Evolutionary conservation across 2,113 vertebrate genomes (phyloP).

Genomic region (Caretta caretta): DNA sequence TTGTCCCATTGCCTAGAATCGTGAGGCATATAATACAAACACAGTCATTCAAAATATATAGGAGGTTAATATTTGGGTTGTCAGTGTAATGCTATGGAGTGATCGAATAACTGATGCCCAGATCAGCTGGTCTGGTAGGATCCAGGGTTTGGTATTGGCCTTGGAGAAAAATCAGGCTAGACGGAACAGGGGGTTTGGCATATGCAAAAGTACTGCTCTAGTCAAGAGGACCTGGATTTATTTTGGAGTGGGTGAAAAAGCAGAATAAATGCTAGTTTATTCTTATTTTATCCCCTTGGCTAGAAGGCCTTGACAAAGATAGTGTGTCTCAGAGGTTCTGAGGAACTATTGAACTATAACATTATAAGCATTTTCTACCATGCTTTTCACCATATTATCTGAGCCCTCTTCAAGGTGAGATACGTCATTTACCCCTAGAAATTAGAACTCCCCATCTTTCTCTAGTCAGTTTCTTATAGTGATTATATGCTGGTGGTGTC

Average conservation of each 20-base stretch:
- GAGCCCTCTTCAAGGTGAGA: slow-evolving; percentile 10
- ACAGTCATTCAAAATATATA: not conserved
- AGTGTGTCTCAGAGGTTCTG: not conserved
- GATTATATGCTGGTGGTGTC: not conserved
- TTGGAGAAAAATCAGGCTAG: not conserved
- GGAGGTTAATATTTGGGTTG: not conserved
- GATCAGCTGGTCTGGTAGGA: not conserved
- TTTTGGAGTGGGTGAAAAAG: not conserved
- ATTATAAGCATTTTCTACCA: not conserved
- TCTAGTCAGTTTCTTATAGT: not conserved
- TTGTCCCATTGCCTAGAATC: not conserved
- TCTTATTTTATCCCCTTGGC: not conserved
- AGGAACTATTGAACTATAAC: not conserved
- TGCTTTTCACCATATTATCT: not conserved
- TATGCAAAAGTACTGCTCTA: not conserved
- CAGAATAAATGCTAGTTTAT: slow-evolving; percentile 4
- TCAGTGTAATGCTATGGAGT: not conserved
- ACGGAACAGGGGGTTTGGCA: fast-evolving
- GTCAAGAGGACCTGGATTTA: not conserved
- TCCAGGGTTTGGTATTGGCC: not conserved
- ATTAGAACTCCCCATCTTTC: not conserved
- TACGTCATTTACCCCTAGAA: not conserved
- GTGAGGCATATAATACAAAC: not conserved
- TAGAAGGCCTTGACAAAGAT: not conserved
- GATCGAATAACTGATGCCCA: not conserved